Base-by-base conservation (phyloP, 2,113 vertebrate genomes). In the Grantiella picta region DNA sequence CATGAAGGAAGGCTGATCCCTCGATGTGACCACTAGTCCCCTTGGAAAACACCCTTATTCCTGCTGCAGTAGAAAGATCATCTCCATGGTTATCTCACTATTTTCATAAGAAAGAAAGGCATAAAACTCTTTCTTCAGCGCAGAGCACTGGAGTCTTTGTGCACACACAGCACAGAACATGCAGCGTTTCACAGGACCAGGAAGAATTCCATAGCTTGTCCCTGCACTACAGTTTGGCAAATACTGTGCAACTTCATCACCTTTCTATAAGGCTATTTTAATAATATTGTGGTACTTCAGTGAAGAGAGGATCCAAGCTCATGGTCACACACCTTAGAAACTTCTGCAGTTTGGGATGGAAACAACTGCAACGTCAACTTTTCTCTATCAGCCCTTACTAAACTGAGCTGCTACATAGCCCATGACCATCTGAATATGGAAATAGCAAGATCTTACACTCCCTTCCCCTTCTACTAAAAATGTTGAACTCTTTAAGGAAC, bases 291-390 rank as follows among this genome's bases (percentile, higher is more conserved):
- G 36, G 49, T 50, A 84, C 54, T 78, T 92, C 11, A 56, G 2
- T 29, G 68, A 81, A 23, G 19, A 66, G 53, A 86, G 33, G 36
- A 44, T 52, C 28, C 78, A 87, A 57, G 81, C 9, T n/a, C 36
- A 44, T 2, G 8, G 9, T n/a, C 35, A 53, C 20, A 53, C 2
- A 4, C 42, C 82, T 19, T 36, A 72, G 68, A 77, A 15, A 70
- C 80, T 70, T 80, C 89, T n/a, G 88, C 68, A 89, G 68, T 40
- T 85, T 35, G 65, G 70, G 72, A 92, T 73, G 56, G 72, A 83
- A 94, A 91, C 52, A 54, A 77, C 72, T 45, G 50, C 52, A 92
- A 61, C 10, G 9, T 14, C 25, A 36, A 15, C 54, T 56, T 61
- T 81, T n/a, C 35, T 64, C 25, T 78, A 33, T 49, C 38, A 54